These are phyloP conservation scores for Cichlasoma orientale DNA, from an alignment of 2,797 vertebrate genomes.

Conservation along the genomic window DNA sequence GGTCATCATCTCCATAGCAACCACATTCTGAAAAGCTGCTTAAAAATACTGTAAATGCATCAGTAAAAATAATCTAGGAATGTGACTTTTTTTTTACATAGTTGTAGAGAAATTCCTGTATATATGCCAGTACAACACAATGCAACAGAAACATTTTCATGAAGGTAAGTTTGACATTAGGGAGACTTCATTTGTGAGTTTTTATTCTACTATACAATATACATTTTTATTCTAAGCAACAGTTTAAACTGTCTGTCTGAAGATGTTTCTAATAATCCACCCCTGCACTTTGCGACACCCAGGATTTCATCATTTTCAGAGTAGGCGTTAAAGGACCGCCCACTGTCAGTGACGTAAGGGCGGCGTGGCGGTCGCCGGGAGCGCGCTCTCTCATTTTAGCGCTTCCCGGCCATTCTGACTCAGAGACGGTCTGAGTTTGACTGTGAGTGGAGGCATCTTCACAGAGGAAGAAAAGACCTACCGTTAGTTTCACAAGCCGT, in stretches of 20 bases:
- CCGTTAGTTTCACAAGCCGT: slow-evolving; percentile 22
- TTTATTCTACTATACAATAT: too few relatives aligned
- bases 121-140: too few relatives aligned
- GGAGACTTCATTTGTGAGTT: too few relatives aligned
- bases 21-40: neutral
- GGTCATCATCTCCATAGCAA: neutral
- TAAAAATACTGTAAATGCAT: neutral
- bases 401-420: slow-evolving; percentile 1
- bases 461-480: neutral
- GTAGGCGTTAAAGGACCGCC: slow-evolving; percentile 22
- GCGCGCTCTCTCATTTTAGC: slow-evolving; percentile 48
- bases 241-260: neutral
- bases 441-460: slow-evolving; percentile 15
- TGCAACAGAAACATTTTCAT: rapidly evolving
- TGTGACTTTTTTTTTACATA: neutral
- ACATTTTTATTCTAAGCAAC: too few relatives aligned
- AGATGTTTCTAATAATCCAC: neutral
- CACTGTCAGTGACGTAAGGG: slow-evolving; percentile 8
- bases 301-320: slow-evolving; percentile 27
- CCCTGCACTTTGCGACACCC: neutral
- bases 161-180: too few relatives aligned
- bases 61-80: neutral
- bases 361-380: slow-evolving; percentile 40
- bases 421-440: slow-evolving; percentile 26
- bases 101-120: too few relatives aligned